Base-by-base conservation (phyloP, 2,797 vertebrate genomes). In the Bryconaethiops microstoma region DNA sequence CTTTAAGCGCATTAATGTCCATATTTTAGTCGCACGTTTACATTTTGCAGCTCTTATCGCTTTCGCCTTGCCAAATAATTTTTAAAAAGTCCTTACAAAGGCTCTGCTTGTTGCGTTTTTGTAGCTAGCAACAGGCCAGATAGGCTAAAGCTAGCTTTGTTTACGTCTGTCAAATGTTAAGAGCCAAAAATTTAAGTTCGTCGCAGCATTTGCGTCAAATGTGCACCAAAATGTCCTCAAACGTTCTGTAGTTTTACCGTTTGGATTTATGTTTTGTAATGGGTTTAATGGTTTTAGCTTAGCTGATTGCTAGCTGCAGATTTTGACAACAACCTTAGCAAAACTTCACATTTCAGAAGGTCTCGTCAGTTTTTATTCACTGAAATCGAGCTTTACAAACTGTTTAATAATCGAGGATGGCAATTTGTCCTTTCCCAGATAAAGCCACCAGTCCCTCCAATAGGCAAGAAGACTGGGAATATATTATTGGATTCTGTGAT, bases 401-500 rank as follows among this genome's bases (percentile, higher is more conserved):
- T 1, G 9, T 12, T 10, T 42, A n/a, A n/a, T 21, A 7, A 1
- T 6, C 29, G 7, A 35, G 0, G 10, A 67, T 55, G 2, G 55
- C 70, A 48, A 60, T 67, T 13, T 60, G 62, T 48, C 62, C 55
- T 9, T 17, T 29, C 17, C 2, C 88, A 99, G 97, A 99, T 92
- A 98, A 97, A 94, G 96, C 97, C 90, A 98, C 96, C 80, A 97
- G 95, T 87, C 96, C 97, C 7, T 95, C 95, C 80, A 99, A 98
- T 91, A 95, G 96, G 74, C 95, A 97, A 68, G 97, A 99, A 74
- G 97, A 98, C 88, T 98, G 97, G 97, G 96, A 98, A 69, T 97
- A 96, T 78, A 96, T 98, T 60, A 97, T 97, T 2, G 96, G 96
- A 87, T 99, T 98, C 92, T 99, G 97, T 88, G 97, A 99, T 88